Base-by-base conservation (phyloP, 1,140 invertebrate species). In the Papilio polytes region DNA sequence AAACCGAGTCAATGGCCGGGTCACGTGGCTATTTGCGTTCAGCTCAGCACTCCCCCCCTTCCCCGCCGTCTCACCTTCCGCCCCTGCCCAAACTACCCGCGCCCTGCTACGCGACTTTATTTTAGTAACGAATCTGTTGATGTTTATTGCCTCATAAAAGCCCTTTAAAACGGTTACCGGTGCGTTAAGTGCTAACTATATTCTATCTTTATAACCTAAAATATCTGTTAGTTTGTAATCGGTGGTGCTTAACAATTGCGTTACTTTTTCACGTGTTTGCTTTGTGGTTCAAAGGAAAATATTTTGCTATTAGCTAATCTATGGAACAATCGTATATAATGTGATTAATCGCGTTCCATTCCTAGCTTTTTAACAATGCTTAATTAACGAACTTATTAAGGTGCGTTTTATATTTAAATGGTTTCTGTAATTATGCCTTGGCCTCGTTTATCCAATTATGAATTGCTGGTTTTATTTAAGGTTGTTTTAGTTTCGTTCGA, bases 1-100 rank as follows among this genome's bases (percentile, higher is more conserved):
- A 93, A 94, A 92, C 90, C 91, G 90, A 94, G 93, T 94, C 93
- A 94, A 94, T 88, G 93, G 91, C 93, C 93, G 93, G 91, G 93
- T 94, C 93, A 93, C 89, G 88, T 85, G 84, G 91, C 92, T 94
- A 94, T 94, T 94, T 94, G 90, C 87, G 93, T 91, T 88, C 88
- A 81, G 88, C 83, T 84, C 83, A 84, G 82, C 86, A 80, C 84
- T 81, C 85, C 83, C 80, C 20, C 63, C 15, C 80, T 9, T 13
- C 15, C 84, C 87, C 84, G 41, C 85, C 85, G 83, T 84, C 66
- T 84, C 80, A 81, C 85, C 88, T 85, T 89, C 87, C 90, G 82
- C 88, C 89, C 87, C 86, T 87, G 13, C 76, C 31, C 85, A 82
- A 86, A 88, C 87, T 90, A 90, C 90, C 88, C 85, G 86, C 88